Evolutionary conservation across 1,140 invertebrate genomes (phyloP).

Genomic region (Himalopsyche phryganea): DNA sequence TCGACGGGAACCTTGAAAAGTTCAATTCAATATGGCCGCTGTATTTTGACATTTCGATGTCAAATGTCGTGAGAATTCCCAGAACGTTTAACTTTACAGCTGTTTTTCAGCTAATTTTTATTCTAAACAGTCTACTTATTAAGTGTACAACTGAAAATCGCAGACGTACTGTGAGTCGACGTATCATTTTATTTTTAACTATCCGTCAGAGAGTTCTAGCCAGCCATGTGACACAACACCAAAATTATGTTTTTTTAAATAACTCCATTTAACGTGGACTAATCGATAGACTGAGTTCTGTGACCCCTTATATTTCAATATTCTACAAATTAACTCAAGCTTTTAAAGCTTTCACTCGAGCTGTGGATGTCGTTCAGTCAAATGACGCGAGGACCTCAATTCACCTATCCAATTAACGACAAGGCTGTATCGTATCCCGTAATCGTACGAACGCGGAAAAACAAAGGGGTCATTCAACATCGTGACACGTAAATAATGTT

Average conservation of each 20-base stretch:
- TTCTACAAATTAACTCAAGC: no score
- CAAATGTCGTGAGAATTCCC: constrained; percentile 53
- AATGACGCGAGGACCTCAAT: no score
- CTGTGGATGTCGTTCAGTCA: no score
- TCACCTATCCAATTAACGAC: no score
- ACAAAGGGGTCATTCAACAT: no score
- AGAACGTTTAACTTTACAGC: constrained; percentile 9
- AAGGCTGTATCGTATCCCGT: no score
- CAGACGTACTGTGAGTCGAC: neutral
- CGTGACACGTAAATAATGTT: no score
- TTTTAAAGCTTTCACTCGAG: no score
- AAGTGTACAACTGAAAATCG: neutral
- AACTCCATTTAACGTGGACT: constrained; percentile 11
- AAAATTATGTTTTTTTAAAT: constrained; percentile 24
- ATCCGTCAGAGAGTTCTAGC: constrained; percentile 10
- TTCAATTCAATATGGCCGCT: constrained; percentile 42
- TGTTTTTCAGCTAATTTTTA: constrained; percentile 13
- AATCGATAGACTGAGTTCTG: neutral
- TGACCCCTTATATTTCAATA: no score
- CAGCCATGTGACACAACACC: constrained; percentile 19
- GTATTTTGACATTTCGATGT: constrained; percentile 57
- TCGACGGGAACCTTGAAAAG: constrained; percentile 23
- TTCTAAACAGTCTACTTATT: constrained; percentile 7
- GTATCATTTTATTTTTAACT: constrained; percentile 21
- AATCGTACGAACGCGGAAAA: no score